phyloP scores from a whole-genome alignment of 2,888 invertebrate genomes.

The Lutraria lutraria region DNA sequence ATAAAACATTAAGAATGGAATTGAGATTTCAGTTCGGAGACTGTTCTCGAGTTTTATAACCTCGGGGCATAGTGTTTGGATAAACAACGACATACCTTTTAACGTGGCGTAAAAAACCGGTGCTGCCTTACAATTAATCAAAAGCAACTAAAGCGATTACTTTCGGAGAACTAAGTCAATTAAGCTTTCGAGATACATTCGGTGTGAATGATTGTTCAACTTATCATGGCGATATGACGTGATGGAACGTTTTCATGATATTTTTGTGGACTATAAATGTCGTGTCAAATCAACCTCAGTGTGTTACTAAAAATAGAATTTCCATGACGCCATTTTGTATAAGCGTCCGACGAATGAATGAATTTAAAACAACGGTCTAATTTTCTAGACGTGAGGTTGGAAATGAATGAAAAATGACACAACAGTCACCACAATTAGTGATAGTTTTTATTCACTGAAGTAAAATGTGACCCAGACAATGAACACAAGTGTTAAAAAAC shows the following conservation, averaged over 20 bases:
- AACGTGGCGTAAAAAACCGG: no score
- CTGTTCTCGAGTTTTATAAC: no score
- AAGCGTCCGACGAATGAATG: background rate
- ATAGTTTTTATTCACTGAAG: background rate
- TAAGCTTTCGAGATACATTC: background rate
- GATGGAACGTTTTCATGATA: background rate
- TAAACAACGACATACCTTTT: no score
- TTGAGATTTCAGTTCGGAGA: no score
- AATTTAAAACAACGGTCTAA: background rate
- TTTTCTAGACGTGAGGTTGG: background rate
- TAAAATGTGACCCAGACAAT: background rate
- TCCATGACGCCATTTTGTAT: conserved; percentile 14
- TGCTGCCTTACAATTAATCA: no score
- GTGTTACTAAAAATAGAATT: conserved; percentile 13
- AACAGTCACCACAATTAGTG: background rate
- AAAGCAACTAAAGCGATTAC: background rate
- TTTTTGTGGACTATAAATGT: conserved; percentile 8
- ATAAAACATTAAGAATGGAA: no score
- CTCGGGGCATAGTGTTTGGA: no score
- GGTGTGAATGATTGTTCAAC: background rate
- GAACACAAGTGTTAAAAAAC: background rate
- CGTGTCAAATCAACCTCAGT: conserved; percentile 15
- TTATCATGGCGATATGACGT: background rate
- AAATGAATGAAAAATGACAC: background rate
- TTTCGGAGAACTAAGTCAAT: background rate